Percentiles rank a stretch among this genome's conserved stretches.
phyloP scores from a whole-genome alignment of 2,888 invertebrate species.

The Xylota sylvarum region DNA sequence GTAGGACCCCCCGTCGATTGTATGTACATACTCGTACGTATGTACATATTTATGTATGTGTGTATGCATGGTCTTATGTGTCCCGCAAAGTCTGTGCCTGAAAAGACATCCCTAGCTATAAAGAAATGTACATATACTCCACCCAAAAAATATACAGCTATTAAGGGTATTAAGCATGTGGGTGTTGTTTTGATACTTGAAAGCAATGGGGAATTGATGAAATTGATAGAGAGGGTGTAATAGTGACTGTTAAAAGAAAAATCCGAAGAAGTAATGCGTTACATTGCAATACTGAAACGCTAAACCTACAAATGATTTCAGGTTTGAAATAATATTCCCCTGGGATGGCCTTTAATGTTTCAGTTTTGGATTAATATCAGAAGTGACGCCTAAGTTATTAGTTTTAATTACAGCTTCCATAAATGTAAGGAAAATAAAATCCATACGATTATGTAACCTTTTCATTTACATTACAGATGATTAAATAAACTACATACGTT shows the following conservation, averaged over 20 bases:
- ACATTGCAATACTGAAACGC: not conserved
- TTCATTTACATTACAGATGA: too few relatives aligned
- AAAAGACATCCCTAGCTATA: not conserved
- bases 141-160: not conserved
- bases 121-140: not conserved
- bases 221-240: slow-evolving; percentile 2
- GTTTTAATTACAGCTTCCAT: too few relatives aligned
- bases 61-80: not conserved
- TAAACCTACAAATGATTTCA: not conserved
- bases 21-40: too few relatives aligned
- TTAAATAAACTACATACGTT: too few relatives aligned
- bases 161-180: slow-evolving; percentile 10
- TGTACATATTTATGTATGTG: not conserved
- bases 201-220: not conserved
- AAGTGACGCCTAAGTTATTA: not conserved
- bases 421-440: too few relatives aligned
- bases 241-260: not conserved
- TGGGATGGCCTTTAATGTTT: not conserved
- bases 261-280: not conserved
- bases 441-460: too few relatives aligned
- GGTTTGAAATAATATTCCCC: not conserved
- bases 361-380: not conserved
- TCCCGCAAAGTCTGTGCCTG: not conserved
- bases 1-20: not conserved
- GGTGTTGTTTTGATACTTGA: slow-evolving; percentile 9